Base-by-base conservation (phyloP, 2,797 vertebrate species). In the Crocodylus rhombifer region DNA sequence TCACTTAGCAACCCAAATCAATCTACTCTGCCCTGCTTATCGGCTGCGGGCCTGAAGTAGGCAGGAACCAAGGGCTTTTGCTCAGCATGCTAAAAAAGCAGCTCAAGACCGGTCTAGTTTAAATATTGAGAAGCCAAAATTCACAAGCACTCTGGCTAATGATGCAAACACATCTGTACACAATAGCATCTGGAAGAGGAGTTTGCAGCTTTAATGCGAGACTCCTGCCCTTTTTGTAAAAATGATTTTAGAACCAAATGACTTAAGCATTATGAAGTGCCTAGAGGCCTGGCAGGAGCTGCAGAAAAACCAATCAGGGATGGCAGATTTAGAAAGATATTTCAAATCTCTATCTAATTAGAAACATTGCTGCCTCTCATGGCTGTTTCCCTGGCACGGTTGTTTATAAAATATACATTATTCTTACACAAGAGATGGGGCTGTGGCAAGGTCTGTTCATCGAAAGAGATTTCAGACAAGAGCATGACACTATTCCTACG, bases 331-430 rank as follows among this genome's bases (percentile, higher is more conserved):
- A 86, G 94, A 94, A 89, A 88, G 87, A 88, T 71, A 92, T 94
- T 91, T 94, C 95, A 94, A 91, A 88, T 80, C 89, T 93, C 93
- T 82, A 67, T 86, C 80, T 93, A 88, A 95, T 93, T 80, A 87
- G 88, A 88, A 95, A 82, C 83, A 77, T 87, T 88, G 89, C 84
- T 84, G 36, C 4, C 67, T 67, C 87, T 80, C 21, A 36, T 13
- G 26, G 51, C 56, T 80, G 57, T 55, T 36, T 42, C 61, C 33
- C 75, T 62, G 57, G 82, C 36, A 67, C 30, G 63, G 86, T 16
- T 30, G 75, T 80, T 91, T 80, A 91, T 65, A 75, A 87, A 77
- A 77, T 78, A 85, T 56, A 77, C 74, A 30, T 88, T 77, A 77
- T 73, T 57, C 57, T 33, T n/a, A 77, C 55, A 65, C 25, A 17